phyloP scores from a whole-genome alignment of 2,888 invertebrate genomes.

The Selenia dentaria region DNA sequence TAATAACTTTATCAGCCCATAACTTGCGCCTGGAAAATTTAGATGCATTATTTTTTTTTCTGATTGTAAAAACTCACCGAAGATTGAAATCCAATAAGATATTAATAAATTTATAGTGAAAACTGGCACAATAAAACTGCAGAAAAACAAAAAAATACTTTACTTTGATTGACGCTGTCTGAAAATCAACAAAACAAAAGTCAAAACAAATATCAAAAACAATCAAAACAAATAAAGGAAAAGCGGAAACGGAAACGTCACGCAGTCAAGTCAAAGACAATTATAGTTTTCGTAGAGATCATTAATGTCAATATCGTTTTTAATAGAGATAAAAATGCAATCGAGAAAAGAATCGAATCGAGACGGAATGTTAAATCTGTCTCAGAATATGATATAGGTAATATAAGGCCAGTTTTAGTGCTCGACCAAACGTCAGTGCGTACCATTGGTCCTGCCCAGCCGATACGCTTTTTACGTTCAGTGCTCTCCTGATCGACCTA shows the following conservation, averaged over 20 bases:
- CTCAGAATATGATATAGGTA: too few species aligned
- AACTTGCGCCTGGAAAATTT: background rate
- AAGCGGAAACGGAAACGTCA: slow-evolving; percentile 10
- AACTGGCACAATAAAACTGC: slow-evolving; percentile 63
- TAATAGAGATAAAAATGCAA: too few species aligned
- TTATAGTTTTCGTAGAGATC: too few species aligned
- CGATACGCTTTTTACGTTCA: too few species aligned
- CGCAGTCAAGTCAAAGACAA: too few species aligned
- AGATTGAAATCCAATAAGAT: slow-evolving; percentile 33
- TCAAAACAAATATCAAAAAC: slow-evolving; percentile 35
- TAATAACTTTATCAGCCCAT: slow-evolving; percentile 19
- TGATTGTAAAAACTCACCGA: slow-evolving; percentile 32
- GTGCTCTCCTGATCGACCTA: too few species aligned
- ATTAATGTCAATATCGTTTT: too few species aligned
- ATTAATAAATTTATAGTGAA: slow-evolving; percentile 46
- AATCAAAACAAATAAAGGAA: slow-evolving; percentile 22
- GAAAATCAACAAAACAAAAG: slow-evolving; percentile 53
- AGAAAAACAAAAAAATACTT: slow-evolving; percentile 68
- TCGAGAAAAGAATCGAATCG: too few species aligned
- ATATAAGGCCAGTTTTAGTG: too few species aligned
- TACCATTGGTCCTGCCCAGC: too few species aligned
- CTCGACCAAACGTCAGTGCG: too few species aligned
- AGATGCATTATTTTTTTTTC: slow-evolving; percentile 26
- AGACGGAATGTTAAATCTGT: too few species aligned
- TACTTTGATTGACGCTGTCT: slow-evolving; percentile 48